Evolutionary conservation across 64 coral and sea anemone species (phyloP), one percentile per base, ranked within the genome.

Genomic region (Trachythela sp.): DNA sequence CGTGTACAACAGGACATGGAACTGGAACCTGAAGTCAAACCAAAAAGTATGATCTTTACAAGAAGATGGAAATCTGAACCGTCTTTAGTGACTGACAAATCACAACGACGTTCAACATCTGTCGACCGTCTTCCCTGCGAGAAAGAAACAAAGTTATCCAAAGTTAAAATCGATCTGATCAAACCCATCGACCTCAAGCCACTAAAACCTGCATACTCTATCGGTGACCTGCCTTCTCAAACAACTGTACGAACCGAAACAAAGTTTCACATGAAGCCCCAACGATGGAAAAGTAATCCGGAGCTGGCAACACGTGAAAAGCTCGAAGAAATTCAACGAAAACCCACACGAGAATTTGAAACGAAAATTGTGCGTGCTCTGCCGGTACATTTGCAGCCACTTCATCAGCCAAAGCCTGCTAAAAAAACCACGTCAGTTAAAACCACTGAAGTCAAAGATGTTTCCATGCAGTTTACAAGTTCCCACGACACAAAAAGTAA

Each of bases 51-150:
- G 75, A 80, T 80, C 9, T 35, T 34, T 18, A 35, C 37, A 36
- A 80, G 75, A 80, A 80, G 34, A 39, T 80, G 75, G 75, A 80
- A 80, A 35, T 80, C 75, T 18, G 75, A 80, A 36, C 75, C 75
- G 15, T 37, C 75, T 17, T 80, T 80, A 30, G 33, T 18, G 15
- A 35, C 37, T 15, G 75, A 80, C 13, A 39, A 80, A 38, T 5
- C 75, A 34, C 75, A 36, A 36, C 30, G 75, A 38, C 31, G 37
- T 37, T 37, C 31, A 80, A 6, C 15, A 39, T 80, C 75, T 9
- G 56, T 18, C 7, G 56, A 64, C 24, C 56, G 26, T n/a, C 20
- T 64, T 45, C 11, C 42, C 42, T 45, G 4, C 20, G 20, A 80
- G 37, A 80, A 80, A 80, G 75, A 35, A 80, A 80, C 31, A 30